phyloP scores from a whole-genome alignment of 2,888 invertebrate species.

The Ethmia dodecea region DNA sequence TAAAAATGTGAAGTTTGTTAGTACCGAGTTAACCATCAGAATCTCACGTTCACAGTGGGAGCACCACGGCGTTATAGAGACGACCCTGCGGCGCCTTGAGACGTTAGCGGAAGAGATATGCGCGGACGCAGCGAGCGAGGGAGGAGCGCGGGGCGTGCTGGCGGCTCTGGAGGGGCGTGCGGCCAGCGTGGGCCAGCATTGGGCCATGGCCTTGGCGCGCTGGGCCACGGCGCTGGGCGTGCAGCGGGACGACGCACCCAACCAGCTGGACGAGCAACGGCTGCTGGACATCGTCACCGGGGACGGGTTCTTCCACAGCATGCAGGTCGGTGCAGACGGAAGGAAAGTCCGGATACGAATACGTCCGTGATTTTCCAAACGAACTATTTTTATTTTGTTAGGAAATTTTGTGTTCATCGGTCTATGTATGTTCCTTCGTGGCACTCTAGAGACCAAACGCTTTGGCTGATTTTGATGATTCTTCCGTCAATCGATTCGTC shows the following conservation, averaged over 20 bases:
- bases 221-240: not conserved
- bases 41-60: constrained; percentile 48
- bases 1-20: no score
- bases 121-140: constrained; percentile 21
- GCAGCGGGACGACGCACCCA: not conserved
- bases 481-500: not conserved
- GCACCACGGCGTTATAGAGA: constrained; percentile 33
- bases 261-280: not conserved
- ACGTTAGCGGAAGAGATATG: no score
- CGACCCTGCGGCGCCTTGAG: constrained; percentile 26
- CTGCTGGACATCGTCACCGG: constrained; percentile 4
- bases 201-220: constrained; percentile 1
- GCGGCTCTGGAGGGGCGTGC: constrained; percentile 7
- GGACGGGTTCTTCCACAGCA: constrained; percentile 7
- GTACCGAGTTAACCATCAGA: no score
- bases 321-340: constrained; percentile 11
- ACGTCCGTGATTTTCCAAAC: no score
- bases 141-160: not conserved
- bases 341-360: no score
- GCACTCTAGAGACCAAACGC: not conserved
- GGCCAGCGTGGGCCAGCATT: constrained; percentile 14
- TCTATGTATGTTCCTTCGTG: no score
- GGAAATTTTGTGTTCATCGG: no score
- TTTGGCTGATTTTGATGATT: not conserved
- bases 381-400: no score